Evolutionary conservation across 2,888 invertebrate species (phyloP), one percentile per base, ranked within the genome.

Genomic region (Drosophila mulleri): DNA sequence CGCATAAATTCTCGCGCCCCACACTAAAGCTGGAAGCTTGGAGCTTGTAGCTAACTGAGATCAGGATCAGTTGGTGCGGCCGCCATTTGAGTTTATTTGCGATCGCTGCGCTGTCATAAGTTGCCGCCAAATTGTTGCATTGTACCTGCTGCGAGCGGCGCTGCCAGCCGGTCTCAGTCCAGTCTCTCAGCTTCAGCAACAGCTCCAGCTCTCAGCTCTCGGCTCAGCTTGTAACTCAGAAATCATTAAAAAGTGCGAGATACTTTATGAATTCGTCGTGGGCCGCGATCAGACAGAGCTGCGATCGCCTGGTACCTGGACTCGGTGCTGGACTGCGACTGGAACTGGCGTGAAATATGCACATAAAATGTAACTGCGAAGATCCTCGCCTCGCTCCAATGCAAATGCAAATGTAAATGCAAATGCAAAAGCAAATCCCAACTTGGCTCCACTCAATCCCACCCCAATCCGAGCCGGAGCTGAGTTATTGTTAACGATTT

Each of bases 401-500:
- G 1, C 20, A 23, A 37, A 37, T 37, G 37, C 37, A 16, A 90
- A 91, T 90, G 91, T 88, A 90, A 83, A 90, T 91, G 91, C 89
- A 88, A 83, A 18, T 12, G 44, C 20, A 44, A 20, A 20, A 14
- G 20, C 52, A 32, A 39, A 54, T 54, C 26, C 41, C 7, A 77
- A 79, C 83, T 75, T 78, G 75, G 35, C 66, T 47, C 57, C 14
- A 16, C 23, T 20, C 57, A 35, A 57, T 20, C 16, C 26, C 37
- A 14, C 32, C 59, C 23, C 20, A 32, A 23, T 37, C 50, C 48
- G 1, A 48, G 16, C 54, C 32, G 4, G 1, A 5, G 64, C 72
- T 91, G 91, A 91, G 82, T 91, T 91, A 91, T 91, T 89, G 91
- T 89, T 91, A 91, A 90, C 91, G 92, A 91, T 91, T 91, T 91